phyloP scores from a whole-genome alignment of 1,140 invertebrate species.

The Hyles vespertilio region DNA sequence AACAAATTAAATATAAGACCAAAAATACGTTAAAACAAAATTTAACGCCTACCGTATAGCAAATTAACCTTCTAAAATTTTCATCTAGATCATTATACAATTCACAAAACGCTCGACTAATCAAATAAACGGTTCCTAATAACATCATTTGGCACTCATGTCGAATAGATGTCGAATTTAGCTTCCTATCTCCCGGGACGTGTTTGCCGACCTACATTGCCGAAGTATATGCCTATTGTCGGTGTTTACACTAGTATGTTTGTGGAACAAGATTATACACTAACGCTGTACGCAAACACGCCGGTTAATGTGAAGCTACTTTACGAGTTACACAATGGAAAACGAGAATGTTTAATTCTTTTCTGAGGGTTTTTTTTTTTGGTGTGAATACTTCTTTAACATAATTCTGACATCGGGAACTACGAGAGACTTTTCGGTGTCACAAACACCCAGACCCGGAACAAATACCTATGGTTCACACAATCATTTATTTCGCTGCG shows the following conservation, averaged over 20 bases:
- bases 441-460: no score
- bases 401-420: no score
- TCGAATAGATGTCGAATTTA: conserved; percentile 8
- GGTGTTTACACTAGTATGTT: conserved; percentile 8
- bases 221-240: conserved; percentile 4
- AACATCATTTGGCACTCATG: conserved; percentile 5
- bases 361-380: no score
- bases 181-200: conserved; percentile 1
- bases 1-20: no score
- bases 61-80: no score
- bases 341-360: no score
- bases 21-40: no score
- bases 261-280: conserved; percentile 11
- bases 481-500: no score
- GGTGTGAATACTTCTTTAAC: no score
- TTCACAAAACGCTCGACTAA: neutral
- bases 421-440: no score
- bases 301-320: neutral
- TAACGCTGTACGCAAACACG: conserved; percentile 7
- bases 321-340: neutral
- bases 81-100: neutral
- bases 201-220: conserved; percentile 10
- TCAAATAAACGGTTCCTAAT: conserved; percentile 2
- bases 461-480: no score
- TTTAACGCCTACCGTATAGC: no score